Base-by-base conservation (phyloP, 2,888 invertebrate species). In the Andrena bucephala region DNA sequence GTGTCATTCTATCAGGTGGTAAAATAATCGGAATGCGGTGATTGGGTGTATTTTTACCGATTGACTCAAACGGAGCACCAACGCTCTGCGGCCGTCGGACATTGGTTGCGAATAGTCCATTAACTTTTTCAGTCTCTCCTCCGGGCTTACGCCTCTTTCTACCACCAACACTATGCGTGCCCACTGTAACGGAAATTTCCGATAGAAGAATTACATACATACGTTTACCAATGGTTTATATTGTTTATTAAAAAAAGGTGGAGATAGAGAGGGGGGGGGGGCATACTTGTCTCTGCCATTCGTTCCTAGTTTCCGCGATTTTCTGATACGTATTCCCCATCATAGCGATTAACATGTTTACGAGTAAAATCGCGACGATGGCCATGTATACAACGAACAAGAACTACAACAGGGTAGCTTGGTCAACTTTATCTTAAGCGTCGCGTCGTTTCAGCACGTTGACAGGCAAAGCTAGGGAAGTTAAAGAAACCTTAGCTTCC, bases 261-360 rank as follows among this genome's bases (percentile, higher is more conserved):
- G 4, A 54, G 50, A 10, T 1, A 27, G 10, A 13, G 13, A 54
- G 1, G 4, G 20, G 20, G 20, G 20, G 1, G 20, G 20, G 20
- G 1, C 16, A 57, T 94, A 96, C 97, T 95, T 97, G 97, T 92
- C 99, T 95, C 94, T 99, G 99, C 99, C 99, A 99, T 94, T 99
- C 99, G 93, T 99, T 99, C 87, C 98, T 96, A 0, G 99, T 99
- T 94, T 99, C 98, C 0, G 98, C 98, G 89, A 99, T 99, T 95
- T 99, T 98, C 94, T 99, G 98, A 93, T 99, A 99, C 2, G 99
- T 99, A 94, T 99, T 99, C 0, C 99, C 99, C 99, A 99, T 99
- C 99, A 99, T 99, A 85, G 99, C 99, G 92, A 99, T 99, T 94
- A 99, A 95, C 98, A 99, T 98, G 95, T 99, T 99, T 69, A 99